Conservation (phyloP, 2,888 invertebrate species). For the Alloscopus bannaensis region DNA sequence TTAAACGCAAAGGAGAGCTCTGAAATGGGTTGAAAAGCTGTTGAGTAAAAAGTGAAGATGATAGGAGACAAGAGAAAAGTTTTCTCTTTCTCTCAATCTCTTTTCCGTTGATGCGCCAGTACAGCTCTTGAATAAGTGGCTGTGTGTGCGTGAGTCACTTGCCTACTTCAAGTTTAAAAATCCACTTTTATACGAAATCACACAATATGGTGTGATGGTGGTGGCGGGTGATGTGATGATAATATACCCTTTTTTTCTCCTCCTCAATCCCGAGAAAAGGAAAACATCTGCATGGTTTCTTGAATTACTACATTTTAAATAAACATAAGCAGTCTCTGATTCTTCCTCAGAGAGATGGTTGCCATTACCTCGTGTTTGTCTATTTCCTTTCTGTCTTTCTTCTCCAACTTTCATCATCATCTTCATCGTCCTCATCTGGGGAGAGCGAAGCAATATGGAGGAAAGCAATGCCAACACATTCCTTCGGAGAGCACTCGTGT, state of each 20-base stretch:
- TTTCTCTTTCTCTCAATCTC: conserved; percentile 15
- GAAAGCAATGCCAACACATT: no score
- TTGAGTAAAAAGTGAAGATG: conserved; percentile 15
- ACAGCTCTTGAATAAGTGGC: no score
- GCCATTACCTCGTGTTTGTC: conserved; percentile 51
- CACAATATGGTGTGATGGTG: no score
- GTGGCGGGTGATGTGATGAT: conserved; percentile 3
- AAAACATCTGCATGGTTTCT: conserved; percentile 51
- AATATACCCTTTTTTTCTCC: conserved; percentile 10
- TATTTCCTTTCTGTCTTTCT: conserved; percentile 48
- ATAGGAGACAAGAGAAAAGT: conserved; percentile 17
- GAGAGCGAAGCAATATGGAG: no score
- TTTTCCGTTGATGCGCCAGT: no score
- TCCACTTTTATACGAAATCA: no score
- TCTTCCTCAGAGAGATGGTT: conserved; percentile 58
- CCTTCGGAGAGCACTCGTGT: no score
- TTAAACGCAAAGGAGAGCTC: no score
- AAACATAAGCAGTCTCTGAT: conserved; percentile 56
- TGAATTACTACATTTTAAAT: conserved; percentile 58
- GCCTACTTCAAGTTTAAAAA: no score
- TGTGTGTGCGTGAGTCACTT: no score
- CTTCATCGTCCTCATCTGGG: no score
- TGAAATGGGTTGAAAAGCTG: no score
- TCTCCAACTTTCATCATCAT: conserved; percentile 45
- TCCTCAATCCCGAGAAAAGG: conserved; percentile 25